Base-by-base conservation (phyloP, 1,140 invertebrate species). In the Pseudobourletiella spinata region DNA sequence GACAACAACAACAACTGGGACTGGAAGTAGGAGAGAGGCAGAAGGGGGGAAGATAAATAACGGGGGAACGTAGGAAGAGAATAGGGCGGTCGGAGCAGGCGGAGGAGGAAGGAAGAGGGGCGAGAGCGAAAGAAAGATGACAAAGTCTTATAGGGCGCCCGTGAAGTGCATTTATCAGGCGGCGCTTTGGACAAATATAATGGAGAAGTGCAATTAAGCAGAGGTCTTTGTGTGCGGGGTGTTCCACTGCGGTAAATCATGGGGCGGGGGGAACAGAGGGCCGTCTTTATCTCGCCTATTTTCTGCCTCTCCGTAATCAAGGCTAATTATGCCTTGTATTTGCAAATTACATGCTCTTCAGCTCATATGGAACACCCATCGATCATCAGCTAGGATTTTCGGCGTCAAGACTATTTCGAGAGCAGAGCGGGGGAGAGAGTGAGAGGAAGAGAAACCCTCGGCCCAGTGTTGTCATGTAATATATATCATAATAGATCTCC, bases 301-400 rank as follows among this genome's bases (percentile, higher is more conserved):
- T 50, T 25, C 22, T 3, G 25, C 54, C 61, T 32, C n/a, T 42
- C 25, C 59, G 64, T 64, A 69, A 71, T 70, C 69, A 71, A 70
- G 63, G 63, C 64, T 72, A 72, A 72, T 72, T 71, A 72, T 72
- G 68, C 71, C 62, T 66, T 71, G 66, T 70, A 71, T 72, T 72
- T 72, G 66, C 70, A 71, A 72, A 72, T 72, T 72, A 72, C 71
- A 72, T 68, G 69, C 65, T 72, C 66, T 72, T 72, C 71, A 72
- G 69, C 65, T 70, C 65, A 68, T 68, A 72, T 72, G 66, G 69
- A 71, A 71, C 65, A 65, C 22, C 63, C 71, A 71, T 71, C 64
- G 52, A 70, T 72, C 69, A 72, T 70, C 52, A 56, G 28, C 16
- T 43, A 25, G 54, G 54, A 57, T 57, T 62, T 62, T 28, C 42